Evolutionary conservation across 1,140 invertebrate species (phyloP), one percentile per base, ranked within the genome.

Genomic region (Drosophila pseudoananassae): DNA sequence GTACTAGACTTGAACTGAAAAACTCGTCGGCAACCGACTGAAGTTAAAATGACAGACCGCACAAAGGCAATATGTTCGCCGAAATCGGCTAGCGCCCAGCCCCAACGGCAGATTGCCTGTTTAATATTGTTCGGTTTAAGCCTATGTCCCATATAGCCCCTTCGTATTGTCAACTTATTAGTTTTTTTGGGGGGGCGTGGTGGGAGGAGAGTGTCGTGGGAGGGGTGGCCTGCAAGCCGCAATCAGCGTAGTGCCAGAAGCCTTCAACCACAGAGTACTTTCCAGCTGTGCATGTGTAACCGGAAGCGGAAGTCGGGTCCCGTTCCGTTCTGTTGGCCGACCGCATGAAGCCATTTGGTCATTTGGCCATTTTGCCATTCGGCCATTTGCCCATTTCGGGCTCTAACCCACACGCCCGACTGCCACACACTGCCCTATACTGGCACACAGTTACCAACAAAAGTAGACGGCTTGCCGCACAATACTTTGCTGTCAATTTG

Each of bases 401-500:
- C 31, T 51, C 57, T 60, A 46, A 61, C 57, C 49, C 50, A 52
- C 64, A 61, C 20, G n/a, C 46, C 17, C 45, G 14, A 14, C 20
- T 20, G 14, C 9, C 40, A 25, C 17, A 56, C 17, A 20, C 53
- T 38, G 25, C 31, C 20, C 20, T 20, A 31, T 1, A 9, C 23
- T 4, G 4, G 6, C 29, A 2, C n/a, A 10, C 45, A 47, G 27
- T 45, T 50, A 29, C 64, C 66, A 27, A 47, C 43, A 59, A 78
- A 75, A 83, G 70, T 78, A 75, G 50, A 54, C 38, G 38, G 8
- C 38, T 45, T 50, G 68, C 58, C 69, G 60, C 64, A 80, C 78
- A 81, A 81, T 76, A 77, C 75, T 77, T 84, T 83, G 76, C 76
- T 76, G 80, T 84, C 79, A 83, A 83, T 84, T 84, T 84, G 80